Evolutionary conservation across 2,113 vertebrate genomes (phyloP).

Genomic region (Apodemus sylvaticus): DNA sequence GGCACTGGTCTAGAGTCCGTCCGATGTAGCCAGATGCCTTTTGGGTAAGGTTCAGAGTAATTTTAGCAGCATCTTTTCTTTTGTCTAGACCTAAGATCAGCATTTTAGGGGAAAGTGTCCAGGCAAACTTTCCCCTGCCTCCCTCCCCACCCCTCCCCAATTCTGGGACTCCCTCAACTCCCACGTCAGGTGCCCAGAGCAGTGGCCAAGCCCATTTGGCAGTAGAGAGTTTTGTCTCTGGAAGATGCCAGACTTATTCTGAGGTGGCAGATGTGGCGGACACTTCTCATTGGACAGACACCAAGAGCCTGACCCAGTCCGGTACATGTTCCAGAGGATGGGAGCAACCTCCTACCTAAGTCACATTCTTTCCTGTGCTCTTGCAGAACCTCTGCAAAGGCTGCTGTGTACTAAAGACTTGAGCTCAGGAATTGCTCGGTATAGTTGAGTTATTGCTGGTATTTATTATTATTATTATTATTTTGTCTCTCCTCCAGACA

Average conservation of each 20-base stretch:
- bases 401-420: background rate
- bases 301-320: constrained; percentile 36
- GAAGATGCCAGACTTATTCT: constrained; percentile 64
- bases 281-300: constrained; percentile 56
- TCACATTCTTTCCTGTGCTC: background rate
- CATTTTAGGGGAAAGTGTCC: constrained; percentile 59
- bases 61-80: constrained; percentile 74
- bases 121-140: constrained; percentile 24
- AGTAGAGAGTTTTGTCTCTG: constrained; percentile 56
- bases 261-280: constrained; percentile 38
- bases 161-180: background rate
- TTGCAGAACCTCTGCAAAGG: background rate
- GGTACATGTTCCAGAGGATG: background rate
- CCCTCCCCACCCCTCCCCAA: background rate
- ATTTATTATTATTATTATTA: background rate
- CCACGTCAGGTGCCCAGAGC: constrained; percentile 23
- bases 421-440: background rate
- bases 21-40: constrained; percentile 51
- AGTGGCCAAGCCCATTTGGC: background rate
- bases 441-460: background rate
- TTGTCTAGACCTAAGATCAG: constrained; percentile 80
- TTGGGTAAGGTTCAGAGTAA: constrained; percentile 60
- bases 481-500: constrained; percentile 35
- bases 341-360: background rate
- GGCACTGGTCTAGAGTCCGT: constrained; percentile 25